A percentile compares a stretch with the other conserved stretches of the same genome.
Evolutionary conservation across 2,888 invertebrate species (phyloP).

Genomic region (Cerceris ruficornis): DNA sequence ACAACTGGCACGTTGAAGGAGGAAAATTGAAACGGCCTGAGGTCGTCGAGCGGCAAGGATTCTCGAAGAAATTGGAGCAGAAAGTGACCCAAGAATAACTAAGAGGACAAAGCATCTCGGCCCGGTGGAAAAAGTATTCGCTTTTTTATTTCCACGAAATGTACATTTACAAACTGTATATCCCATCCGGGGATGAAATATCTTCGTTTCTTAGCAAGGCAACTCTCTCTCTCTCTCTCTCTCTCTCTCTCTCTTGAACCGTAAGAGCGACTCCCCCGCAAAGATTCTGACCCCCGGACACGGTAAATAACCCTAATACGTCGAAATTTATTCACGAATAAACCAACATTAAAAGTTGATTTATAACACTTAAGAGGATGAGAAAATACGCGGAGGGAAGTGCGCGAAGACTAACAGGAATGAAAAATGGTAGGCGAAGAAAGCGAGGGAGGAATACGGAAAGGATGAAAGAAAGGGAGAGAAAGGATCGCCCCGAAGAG

Average conservation of each 20-base stretch:
- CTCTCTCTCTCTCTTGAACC: not conserved
- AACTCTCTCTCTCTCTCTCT: not conserved
- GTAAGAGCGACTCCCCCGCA: not conserved
- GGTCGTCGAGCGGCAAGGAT: conserved; percentile 52
- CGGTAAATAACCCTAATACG: conserved; percentile 16
- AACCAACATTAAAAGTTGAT: conserved; percentile 50
- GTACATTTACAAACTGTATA: too few species aligned
- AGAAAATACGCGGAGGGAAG: conserved; percentile 18
- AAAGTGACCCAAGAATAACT: conserved; percentile 45
- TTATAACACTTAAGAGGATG: conserved; percentile 51
- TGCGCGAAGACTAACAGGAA: conserved; percentile 21
- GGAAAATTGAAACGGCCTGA: conserved; percentile 54
- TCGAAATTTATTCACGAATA: conserved; percentile 43
- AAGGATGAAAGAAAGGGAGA: conserved; percentile 12
- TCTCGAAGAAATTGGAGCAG: conserved; percentile 60
- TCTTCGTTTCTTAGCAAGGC: not conserved
- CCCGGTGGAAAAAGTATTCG: not conserved
- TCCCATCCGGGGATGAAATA: not conserved
- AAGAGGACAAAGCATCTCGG: conserved; percentile 20
- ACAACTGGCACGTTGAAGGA: conserved; percentile 48
- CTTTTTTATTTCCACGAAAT: too few species aligned
- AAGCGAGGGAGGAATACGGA: conserved; percentile 5
- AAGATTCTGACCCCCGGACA: not conserved
- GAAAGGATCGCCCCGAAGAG: not conserved
- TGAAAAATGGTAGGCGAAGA: conserved; percentile 35